Conservation (phyloP, 2,797 vertebrate genomes). For the Spinibarbus caldwelli region DNA sequence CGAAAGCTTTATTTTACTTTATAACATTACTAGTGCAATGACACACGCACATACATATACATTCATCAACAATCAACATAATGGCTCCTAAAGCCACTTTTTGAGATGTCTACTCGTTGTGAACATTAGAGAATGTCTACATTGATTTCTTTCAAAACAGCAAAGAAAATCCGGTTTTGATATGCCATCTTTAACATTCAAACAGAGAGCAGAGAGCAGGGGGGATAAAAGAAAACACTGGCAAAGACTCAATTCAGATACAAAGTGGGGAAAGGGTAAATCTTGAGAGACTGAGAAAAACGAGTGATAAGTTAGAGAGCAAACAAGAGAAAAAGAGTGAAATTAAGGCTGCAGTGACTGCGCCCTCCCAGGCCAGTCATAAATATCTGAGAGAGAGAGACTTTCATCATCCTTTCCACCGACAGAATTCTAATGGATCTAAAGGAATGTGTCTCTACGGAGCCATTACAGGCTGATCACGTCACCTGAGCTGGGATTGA, state of each 20-base stretch:
- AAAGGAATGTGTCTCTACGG: constrained; percentile 26
- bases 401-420: constrained; percentile 31
- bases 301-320: constrained; percentile 7
- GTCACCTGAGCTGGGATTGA: constrained; percentile 46
- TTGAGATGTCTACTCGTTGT: background rate
- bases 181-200: background rate
- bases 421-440: constrained; percentile 46
- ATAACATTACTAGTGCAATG: background rate
- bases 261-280: background rate
- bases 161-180: constrained; percentile 1
- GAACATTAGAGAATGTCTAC: background rate
- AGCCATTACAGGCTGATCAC: constrained; percentile 38
- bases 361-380: constrained; percentile 49
- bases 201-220: background rate
- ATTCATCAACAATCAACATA: background rate
- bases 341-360: constrained; percentile 41
- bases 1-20: background rate
- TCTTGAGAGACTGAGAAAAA: constrained; percentile 8
- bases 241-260: constrained; percentile 10
- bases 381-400: constrained; percentile 41
- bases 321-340: constrained; percentile 22
- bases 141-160: constrained; percentile 21
- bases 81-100: background rate
- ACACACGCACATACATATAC: background rate
- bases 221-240: background rate